Evolutionary conservation across 92 coral and sea anemone genomes (phyloP).

Genomic region (Phenganax marumi): DNA sequence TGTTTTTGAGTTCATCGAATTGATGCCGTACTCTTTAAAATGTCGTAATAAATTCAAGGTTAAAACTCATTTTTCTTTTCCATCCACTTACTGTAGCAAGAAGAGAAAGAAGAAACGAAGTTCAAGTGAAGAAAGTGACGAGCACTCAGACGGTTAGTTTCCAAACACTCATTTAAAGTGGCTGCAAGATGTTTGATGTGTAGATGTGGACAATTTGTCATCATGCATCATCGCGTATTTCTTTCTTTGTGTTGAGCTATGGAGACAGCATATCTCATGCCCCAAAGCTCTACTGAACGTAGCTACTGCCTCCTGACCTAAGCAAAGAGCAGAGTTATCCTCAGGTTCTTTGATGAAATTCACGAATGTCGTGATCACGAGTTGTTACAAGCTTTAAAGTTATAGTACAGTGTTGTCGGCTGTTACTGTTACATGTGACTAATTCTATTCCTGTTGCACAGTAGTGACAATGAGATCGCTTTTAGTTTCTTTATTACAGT

Average conservation of each 20-base stretch:
- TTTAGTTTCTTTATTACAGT: neutral
- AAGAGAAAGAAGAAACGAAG: constrained; percentile 63
- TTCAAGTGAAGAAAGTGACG: constrained; percentile 81
- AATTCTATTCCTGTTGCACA: no score
- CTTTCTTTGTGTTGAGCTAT: no score
- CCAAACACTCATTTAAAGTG: neutral
- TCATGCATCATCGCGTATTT: no score
- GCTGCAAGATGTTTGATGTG: no score
- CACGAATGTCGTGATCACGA: no score
- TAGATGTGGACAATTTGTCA: no score
- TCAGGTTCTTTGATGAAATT: no score
- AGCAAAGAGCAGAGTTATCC: no score
- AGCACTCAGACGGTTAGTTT: constrained; percentile 61
- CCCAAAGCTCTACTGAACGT: no score
- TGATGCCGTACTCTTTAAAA: neutral
- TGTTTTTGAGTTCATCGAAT: neutral
- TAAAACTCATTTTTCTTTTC: neutral
- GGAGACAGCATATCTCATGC: no score
- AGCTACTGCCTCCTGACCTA: no score
- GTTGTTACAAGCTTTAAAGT: neutral
- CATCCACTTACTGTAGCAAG: constrained; percentile 54
- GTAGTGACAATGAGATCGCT: no score
- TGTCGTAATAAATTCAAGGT: neutral
- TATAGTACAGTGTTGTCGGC: neutral
- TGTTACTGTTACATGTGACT: neutral